Percentiles rank a stretch among this genome's conserved stretches.
Conservation (phyloP, 2,888 invertebrate species). For the Lycaena phlaeas region DNA sequence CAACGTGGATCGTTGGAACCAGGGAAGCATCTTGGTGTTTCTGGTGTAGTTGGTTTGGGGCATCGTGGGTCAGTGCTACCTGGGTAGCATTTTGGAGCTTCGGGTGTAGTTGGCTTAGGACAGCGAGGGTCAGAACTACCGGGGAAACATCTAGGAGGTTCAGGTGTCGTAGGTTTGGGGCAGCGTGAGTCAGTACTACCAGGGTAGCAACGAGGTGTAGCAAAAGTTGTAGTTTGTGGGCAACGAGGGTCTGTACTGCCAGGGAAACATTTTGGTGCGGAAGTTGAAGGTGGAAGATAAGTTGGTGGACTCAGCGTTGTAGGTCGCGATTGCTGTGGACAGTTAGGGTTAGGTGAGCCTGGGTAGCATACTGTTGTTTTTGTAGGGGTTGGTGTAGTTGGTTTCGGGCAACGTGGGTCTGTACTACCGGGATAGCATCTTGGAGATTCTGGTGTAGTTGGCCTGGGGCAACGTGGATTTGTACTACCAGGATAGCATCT, state of each 20-base stretch:
- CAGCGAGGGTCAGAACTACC: conserved; percentile 44
- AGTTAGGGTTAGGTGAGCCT: conserved; percentile 40
- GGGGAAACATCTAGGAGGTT: conserved; percentile 26
- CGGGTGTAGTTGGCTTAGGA: conserved; percentile 22
- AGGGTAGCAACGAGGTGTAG: conserved; percentile 24
- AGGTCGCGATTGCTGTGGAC: conserved; percentile 36
- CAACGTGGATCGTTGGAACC: conserved; percentile 44
- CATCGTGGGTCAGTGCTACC: conserved; percentile 25
- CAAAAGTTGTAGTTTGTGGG: conserved; percentile 1
- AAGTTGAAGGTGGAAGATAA: conserved; percentile 28
- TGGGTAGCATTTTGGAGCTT: conserved; percentile 22
- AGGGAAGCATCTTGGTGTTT: conserved; percentile 24
- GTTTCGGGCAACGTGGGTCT: conserved; percentile 15
- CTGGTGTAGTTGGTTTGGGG: conserved; percentile 18
- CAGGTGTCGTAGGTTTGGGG: conserved; percentile 21
- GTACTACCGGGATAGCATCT: conserved; percentile 19
- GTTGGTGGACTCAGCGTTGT: conserved; percentile 32
- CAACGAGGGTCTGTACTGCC: conserved; percentile 16
- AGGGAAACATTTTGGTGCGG: conserved; percentile 23
- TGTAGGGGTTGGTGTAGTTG: conserved; percentile 7
- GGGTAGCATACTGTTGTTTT: conserved; percentile 29
- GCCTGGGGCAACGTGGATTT: no score
- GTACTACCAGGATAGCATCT: conserved; percentile 25
- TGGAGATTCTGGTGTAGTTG: conserved; percentile 18
- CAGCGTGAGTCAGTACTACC: conserved; percentile 24